Percentiles rank a stretch among this genome's conserved stretches.
Conservation (phyloP, 2,888 invertebrate species). For the Caenorhabditis japonica region DNA sequence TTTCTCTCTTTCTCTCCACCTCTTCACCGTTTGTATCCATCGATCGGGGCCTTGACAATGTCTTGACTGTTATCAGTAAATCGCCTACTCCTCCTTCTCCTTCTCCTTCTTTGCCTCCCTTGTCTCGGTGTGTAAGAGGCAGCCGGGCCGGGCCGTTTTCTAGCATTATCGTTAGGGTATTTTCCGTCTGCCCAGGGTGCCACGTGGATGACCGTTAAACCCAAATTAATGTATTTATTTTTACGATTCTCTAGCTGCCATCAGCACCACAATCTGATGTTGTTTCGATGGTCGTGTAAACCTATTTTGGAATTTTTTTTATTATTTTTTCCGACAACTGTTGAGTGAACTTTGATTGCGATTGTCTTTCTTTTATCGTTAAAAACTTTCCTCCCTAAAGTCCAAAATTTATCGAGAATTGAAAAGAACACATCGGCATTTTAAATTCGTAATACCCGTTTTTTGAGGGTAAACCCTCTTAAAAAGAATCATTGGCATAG, state of each 20-base stretch:
- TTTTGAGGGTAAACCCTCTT: too few species aligned
- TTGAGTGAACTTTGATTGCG: too few species aligned
- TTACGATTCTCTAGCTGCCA: too few species aligned
- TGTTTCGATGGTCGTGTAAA: too few species aligned
- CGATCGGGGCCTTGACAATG: neutral
- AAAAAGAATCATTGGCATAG: neutral
- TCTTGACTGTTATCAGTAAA: slow-evolving; percentile 32
- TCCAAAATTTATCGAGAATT: too few species aligned
- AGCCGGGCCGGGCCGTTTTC: slow-evolving; percentile 25
- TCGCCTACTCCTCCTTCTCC: slow-evolving; percentile 20
- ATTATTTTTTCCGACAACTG: too few species aligned
- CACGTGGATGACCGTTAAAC: slow-evolving; percentile 26
- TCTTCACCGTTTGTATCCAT: slow-evolving; percentile 1
- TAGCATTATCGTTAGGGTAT: slow-evolving; percentile 37
- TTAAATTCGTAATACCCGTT: slow-evolving; percentile 14
- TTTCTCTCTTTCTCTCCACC: neutral
- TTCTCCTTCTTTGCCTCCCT: slow-evolving; percentile 23
- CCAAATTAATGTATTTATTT: too few species aligned
- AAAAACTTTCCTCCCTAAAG: too few species aligned
- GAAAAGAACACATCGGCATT: too few species aligned
- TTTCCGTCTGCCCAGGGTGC: slow-evolving; percentile 2
- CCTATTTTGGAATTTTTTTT: too few species aligned
- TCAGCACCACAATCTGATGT: too few species aligned
- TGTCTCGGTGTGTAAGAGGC: slow-evolving; percentile 34
- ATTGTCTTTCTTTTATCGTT: too few species aligned